phyloP scores from a whole-genome alignment of 2,888 invertebrate species.

The Eucera pruinosa region DNA sequence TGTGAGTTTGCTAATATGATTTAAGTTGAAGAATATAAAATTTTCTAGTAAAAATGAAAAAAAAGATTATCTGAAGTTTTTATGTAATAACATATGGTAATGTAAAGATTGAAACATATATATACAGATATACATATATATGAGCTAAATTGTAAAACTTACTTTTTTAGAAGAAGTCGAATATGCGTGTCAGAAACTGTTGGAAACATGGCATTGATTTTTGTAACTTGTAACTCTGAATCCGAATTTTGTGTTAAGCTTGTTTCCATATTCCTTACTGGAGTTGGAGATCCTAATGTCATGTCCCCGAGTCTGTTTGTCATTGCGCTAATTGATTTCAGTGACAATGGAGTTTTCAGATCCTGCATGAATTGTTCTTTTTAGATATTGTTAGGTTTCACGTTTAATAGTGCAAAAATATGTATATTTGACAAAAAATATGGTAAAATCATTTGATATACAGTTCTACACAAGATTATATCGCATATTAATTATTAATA shows the following conservation, averaged over 20 bases:
- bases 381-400: slow-evolving; percentile 5
- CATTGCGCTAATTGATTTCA: slow-evolving; percentile 80
- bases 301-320: slow-evolving; percentile 82
- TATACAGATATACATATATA: neutral
- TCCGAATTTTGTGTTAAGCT: slow-evolving; percentile 88
- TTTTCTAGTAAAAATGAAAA: slow-evolving; percentile 1
- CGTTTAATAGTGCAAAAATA: slow-evolving; percentile 3
- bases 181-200: slow-evolving; percentile 96
- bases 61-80: slow-evolving; percentile 25
- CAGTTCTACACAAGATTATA: too few species aligned
- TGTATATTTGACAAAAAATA: neutral
- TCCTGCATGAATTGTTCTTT: slow-evolving; percentile 73
- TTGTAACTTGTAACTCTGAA: slow-evolving; percentile 90
- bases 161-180: slow-evolving; percentile 94
- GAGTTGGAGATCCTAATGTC: slow-evolving; percentile 82
- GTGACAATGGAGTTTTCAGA: slow-evolving; percentile 81
- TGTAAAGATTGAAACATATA: neutral
- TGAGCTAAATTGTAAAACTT: slow-evolving; percentile 84
- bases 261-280: slow-evolving; percentile 85
- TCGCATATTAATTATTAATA: neutral
- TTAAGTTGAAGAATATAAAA: neutral
- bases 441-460: too few species aligned
- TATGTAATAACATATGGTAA: slow-evolving; percentile 6
- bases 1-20: slow-evolving; percentile 13
- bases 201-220: slow-evolving; percentile 95